Base-by-base conservation (phyloP, 1,140 invertebrate genomes). In the Procambarus virginalis region DNA sequence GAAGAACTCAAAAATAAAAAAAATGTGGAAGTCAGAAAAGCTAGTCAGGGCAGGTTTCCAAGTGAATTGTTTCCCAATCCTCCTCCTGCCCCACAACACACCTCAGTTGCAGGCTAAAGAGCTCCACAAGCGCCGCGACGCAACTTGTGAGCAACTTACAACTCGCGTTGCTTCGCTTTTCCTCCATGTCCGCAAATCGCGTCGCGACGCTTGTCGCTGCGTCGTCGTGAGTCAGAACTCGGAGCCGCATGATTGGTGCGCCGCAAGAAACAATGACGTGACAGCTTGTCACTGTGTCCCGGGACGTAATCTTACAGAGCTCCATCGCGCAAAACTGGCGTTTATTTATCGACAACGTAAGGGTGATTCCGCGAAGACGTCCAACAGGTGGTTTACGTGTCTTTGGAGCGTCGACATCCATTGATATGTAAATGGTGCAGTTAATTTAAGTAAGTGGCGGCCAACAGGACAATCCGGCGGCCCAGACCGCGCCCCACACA, bases 401-500 rank as follows among this genome's bases (percentile, higher is more conserved):
- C 49, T 55, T 34, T 10, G 17, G 22, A 34, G 78, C 78, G 3
- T 10, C 78, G 49, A 80, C 78, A 58, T 55, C 78, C 55, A 80
- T 58, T 80, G 78, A 80, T 80, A 80, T 80, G 51, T 80, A 80
- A 80, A 80, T 55, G 78, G 78, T 58, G 78, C 49, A 80, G 58
- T 80, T 80, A 80, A 80, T 80, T 55, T 80, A 80, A 55, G 78
- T 80, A 80, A 80, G 78, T 80, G 78, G 78, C 78, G 6, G 78
- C 12, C 78, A 80, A 55, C 78, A 55, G 78, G 78, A 80, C 78
- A 80, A 80, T 80, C 78, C 78, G 49, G 8, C 12, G 17, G 55
- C 20, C 78, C 17, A 51, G 78, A 64, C 78, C 49, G 49, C 49
- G 78, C 78, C 49, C 78, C 78, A 55, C 78, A 55, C 55, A 80